Evolutionary conservation across 2,797 vertebrate genomes (phyloP).

Genomic region (Spinibarbus caldwelli): DNA sequence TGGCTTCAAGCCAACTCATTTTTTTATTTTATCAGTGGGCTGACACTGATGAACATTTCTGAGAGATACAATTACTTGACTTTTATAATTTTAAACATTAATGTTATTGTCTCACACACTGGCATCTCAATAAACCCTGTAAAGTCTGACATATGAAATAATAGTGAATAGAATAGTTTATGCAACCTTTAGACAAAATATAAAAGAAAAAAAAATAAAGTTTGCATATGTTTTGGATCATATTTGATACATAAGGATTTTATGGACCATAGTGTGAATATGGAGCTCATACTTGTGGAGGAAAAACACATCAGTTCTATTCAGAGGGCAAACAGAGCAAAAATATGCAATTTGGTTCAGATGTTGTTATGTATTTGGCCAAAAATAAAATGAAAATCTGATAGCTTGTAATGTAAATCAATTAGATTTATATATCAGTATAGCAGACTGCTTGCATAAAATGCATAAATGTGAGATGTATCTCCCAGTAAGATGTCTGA

Average conservation of each 20-base stretch:
- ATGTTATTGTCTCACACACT: not conserved
- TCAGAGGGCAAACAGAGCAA: no score
- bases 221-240: no score
- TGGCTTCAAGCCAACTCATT: not conserved
- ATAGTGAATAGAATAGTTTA: not conserved
- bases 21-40: slow-evolving; percentile 9
- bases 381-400: no score
- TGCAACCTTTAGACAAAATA: not conserved
- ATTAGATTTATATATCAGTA: no score
- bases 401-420: no score
- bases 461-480: not conserved
- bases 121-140: not conserved
- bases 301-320: no score
- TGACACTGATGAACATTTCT: not conserved
- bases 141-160: not conserved
- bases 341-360: no score
- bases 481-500: not conserved
- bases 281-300: no score
- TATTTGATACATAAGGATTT: no score
- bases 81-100: not conserved
- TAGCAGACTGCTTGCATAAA: no score
- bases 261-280: no score
- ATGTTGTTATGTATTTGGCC: no score
- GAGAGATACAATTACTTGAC: not conserved
- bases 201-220: not conserved